These are phyloP conservation scores for Otis tarda DNA, from an alignment of 2,113 vertebrate genomes.

Conservation along the genomic window DNA sequence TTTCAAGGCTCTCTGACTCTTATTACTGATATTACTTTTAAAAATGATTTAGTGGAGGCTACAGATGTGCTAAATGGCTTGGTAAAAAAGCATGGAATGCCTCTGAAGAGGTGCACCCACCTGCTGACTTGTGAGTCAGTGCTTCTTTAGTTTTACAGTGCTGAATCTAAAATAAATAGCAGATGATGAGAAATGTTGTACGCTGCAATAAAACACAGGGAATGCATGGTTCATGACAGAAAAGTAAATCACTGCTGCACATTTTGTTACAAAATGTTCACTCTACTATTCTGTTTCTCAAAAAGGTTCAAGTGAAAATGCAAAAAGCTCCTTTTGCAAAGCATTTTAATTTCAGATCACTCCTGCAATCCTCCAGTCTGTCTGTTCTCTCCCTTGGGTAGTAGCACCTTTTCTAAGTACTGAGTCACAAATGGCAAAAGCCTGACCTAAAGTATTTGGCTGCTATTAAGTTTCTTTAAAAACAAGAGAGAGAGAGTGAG, in stretches of 20 bases:
- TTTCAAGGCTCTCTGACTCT: constrained; percentile 58
- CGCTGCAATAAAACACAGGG: constrained; percentile 7
- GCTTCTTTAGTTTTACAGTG: constrained; percentile 25
- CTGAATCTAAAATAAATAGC: constrained; percentile 57
- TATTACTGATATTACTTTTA: constrained; percentile 27
- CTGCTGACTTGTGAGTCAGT: constrained; percentile 42
- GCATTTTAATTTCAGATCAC: constrained; percentile 38
- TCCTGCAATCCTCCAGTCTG: background rate
- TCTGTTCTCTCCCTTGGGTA: background rate
- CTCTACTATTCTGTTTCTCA: background rate
- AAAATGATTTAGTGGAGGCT: constrained; percentile 63
- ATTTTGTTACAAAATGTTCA: constrained; percentile 9
- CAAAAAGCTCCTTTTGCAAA: background rate
- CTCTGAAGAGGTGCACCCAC: constrained; percentile 42
- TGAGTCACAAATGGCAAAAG: background rate
- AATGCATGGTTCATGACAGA: background rate
- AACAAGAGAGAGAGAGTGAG: background rate
- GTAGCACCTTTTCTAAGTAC: background rate
- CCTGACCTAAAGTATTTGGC: constrained; percentile 14
- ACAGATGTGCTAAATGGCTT: constrained; percentile 55
- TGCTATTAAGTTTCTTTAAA: constrained; percentile 9
- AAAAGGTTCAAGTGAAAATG: constrained; percentile 24
- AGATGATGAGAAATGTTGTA: constrained; percentile 34
- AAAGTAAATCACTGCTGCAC: constrained; percentile 20
- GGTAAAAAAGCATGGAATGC: constrained; percentile 22